Percentiles rank a stretch among this genome's conserved stretches.
These are phyloP conservation scores for Galerucella nymphaeae DNA, from an alignment of 2,888 invertebrate genomes.

Conservation along the genomic window DNA sequence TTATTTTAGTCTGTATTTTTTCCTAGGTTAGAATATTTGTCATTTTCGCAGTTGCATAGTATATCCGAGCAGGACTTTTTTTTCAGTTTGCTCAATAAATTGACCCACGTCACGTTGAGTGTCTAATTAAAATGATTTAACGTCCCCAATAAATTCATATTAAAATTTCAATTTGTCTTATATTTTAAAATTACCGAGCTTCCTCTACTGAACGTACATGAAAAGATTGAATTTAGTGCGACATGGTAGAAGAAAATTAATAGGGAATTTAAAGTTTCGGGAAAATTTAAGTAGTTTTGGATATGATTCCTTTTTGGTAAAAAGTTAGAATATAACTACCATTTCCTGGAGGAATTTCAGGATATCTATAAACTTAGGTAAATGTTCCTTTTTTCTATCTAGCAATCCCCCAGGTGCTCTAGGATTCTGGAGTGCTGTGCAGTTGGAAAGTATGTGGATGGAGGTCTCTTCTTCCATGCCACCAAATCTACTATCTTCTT, in stretches of 20 bases:
- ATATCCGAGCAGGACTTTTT: neutral
- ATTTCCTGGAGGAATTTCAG: too few species aligned
- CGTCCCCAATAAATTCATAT: neutral
- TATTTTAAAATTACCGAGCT: neutral
- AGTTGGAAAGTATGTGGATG: too few species aligned
- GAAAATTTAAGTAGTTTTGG: too few species aligned
- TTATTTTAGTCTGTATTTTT: too few species aligned
- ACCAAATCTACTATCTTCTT: too few species aligned
- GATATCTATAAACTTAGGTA: too few species aligned
- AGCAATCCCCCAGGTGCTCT: too few species aligned
- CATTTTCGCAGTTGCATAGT: neutral
- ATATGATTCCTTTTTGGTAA: too few species aligned
- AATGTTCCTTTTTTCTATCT: too few species aligned
- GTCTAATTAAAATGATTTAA: slow-evolving; percentile 4
- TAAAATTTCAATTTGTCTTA: slow-evolving; percentile 5
- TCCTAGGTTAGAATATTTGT: neutral
- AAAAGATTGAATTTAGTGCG: slow-evolving; percentile 6
- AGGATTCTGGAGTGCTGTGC: too few species aligned
- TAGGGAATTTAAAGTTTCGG: neutral
- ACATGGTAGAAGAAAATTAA: slow-evolving; percentile 2
- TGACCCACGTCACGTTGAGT: slow-evolving; percentile 1
- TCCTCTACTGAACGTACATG: neutral
- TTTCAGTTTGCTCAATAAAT: neutral
- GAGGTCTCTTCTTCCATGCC: too few species aligned
- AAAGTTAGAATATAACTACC: too few species aligned